These are phyloP conservation scores for Agrilus cyanescens DNA, from an alignment of 2,888 invertebrate genomes.

Conservation along the genomic window DNA sequence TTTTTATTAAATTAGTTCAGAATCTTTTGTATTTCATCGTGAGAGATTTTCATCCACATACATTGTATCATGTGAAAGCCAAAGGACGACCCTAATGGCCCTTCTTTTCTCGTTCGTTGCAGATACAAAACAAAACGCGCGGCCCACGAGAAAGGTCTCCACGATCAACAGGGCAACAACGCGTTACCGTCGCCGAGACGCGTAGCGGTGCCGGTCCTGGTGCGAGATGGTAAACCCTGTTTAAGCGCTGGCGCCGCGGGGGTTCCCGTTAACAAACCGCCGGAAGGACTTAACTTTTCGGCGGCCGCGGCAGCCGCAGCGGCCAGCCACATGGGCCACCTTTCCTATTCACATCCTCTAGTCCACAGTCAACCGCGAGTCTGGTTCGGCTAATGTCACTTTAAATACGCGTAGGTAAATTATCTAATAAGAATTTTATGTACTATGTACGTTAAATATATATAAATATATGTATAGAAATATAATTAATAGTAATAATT, in stretches of 20 bases:
- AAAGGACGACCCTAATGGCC: too few species aligned
- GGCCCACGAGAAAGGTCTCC: constrained; percentile 79
- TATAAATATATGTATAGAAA: too few species aligned
- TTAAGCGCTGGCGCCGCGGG: constrained; percentile 39
- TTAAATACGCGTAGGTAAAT: constrained; percentile 6
- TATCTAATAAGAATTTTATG: too few species aligned
- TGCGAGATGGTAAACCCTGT: constrained; percentile 90
- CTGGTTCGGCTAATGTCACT: constrained; percentile 27
- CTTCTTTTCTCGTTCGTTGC: constrained; percentile 12
- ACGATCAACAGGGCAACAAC: constrained; percentile 40
- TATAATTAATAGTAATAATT: too few species aligned
- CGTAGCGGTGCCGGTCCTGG: constrained; percentile 89
- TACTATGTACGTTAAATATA: too few species aligned
- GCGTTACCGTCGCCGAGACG: constrained; percentile 67
- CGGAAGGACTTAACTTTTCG: constrained; percentile 25
- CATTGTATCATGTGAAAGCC: too few species aligned
- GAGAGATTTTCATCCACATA: too few species aligned
- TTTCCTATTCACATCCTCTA: constrained; percentile 32
- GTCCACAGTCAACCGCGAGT: constrained; percentile 36
- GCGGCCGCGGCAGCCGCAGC: constrained; percentile 13
- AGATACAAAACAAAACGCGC: constrained; percentile 97
- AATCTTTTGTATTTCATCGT: too few species aligned
- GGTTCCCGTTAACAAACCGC: constrained; percentile 22
- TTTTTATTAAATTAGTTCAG: too few species aligned
- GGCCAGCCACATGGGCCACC: constrained; percentile 29